Conservation (phyloP, 2,888 invertebrate genomes). For the Dusona sp. region DNA sequence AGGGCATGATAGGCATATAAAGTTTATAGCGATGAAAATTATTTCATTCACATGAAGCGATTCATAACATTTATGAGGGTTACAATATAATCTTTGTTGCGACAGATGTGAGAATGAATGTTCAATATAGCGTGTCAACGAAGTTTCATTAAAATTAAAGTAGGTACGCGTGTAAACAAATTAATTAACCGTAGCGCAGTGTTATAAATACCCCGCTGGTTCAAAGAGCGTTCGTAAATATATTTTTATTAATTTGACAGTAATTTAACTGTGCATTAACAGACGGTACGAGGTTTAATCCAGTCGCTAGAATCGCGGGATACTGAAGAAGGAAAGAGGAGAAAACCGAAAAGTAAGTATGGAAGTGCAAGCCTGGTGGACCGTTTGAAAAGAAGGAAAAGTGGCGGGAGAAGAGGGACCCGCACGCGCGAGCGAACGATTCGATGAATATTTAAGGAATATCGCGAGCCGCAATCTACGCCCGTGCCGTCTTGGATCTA, state of each 20-base stretch:
- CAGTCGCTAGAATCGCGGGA: neutral
- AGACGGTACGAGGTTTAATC: neutral
- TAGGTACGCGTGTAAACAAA: neutral
- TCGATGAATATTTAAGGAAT: slow-evolving; percentile 78
- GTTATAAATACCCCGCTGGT: neutral
- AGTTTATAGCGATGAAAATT: slow-evolving; percentile 10
- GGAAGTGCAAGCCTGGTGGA: slow-evolving; percentile 33
- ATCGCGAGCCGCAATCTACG: slow-evolving; percentile 70
- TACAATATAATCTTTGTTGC: neutral
- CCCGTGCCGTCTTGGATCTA: slow-evolving; percentile 72
- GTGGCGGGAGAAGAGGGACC: neutral
- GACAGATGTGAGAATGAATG: neutral
- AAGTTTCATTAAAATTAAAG: neutral
- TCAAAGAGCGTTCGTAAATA: neutral
- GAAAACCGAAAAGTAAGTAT: slow-evolving; percentile 6
- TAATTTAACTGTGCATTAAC: neutral
- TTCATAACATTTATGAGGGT: neutral
- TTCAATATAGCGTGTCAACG: neutral
- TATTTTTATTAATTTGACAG: neutral
- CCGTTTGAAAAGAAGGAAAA: slow-evolving; percentile 1
- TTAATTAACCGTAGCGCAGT: neutral
- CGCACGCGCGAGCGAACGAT: slow-evolving; percentile 61
- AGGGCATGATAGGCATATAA: neutral
- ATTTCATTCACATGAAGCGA: neutral
- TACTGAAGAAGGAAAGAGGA: neutral